Evolutionary conservation across 30 jellyfish, hydroid and myxozoan species (phyloP).

Genomic region (Aurelia sp.): DNA sequence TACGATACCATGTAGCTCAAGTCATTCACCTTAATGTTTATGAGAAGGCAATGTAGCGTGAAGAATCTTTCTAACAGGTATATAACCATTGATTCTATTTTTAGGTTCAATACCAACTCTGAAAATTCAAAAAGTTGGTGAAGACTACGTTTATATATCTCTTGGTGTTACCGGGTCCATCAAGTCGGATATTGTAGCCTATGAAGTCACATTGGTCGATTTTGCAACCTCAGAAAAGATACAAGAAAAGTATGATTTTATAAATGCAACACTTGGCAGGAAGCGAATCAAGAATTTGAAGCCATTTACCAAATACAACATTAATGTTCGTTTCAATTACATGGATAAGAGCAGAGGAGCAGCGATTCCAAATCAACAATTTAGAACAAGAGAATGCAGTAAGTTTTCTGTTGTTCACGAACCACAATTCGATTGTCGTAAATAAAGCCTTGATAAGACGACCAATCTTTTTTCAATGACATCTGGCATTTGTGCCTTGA

Average conservation of each 20-base stretch:
- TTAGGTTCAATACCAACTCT: conserved; percentile 75
- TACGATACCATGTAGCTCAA: no score
- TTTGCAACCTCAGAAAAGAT: conserved; percentile 52
- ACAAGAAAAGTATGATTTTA: not conserved
- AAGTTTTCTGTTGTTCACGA: not conserved
- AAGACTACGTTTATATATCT: conserved; percentile 19
- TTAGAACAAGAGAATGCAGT: conserved; percentile 59
- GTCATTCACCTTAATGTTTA: no score
- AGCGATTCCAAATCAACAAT: conserved; percentile 49
- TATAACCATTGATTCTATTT: not conserved
- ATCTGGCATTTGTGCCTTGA: no score
- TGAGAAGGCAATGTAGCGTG: no score
- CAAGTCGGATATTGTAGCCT: conserved; percentile 52
- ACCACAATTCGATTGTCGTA: not conserved
- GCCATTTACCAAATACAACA: conserved; percentile 48
- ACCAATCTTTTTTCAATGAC: no score
- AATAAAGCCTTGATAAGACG: no score
- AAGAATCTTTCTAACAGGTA: no score
- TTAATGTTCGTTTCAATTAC: conserved; percentile 43
- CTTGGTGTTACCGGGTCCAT: conserved; percentile 63
- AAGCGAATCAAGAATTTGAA: conserved; percentile 12
- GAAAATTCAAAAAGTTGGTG: conserved; percentile 34
- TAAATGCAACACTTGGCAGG: conserved; percentile 8
- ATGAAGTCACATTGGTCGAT: conserved; percentile 49
- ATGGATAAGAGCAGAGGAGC: conserved; percentile 54